These are phyloP conservation scores for Anguilla obscura DNA, from an alignment of 2,797 vertebrate species.

Conservation along the genomic window DNA sequence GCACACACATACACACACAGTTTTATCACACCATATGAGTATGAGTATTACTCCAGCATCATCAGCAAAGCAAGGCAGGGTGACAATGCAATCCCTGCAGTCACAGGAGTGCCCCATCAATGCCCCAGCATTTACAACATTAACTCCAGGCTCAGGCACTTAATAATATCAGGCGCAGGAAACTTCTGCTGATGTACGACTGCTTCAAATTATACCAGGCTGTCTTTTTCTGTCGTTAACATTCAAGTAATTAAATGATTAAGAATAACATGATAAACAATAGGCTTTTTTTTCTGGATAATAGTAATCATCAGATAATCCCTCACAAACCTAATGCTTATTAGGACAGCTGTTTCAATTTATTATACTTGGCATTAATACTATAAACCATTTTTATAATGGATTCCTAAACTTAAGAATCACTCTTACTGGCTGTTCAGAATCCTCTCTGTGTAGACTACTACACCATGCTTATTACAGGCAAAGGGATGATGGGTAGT, in stretches of 20 bases:
- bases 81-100: not conserved
- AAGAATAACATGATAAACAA: not conserved
- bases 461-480: not conserved
- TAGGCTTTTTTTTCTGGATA: not conserved
- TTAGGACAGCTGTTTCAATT: slow-evolving; percentile 1
- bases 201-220: not conserved
- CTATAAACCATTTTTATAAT: not conserved
- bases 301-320: slow-evolving; percentile 11
- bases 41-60: slow-evolving; percentile 7
- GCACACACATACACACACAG: not conserved
- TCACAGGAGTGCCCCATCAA: not conserved
- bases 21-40: not conserved
- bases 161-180: not conserved
- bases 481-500: slow-evolving; percentile 12
- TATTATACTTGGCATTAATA: slow-evolving; percentile 4
- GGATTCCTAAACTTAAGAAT: slow-evolving; percentile 4
- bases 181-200: not conserved
- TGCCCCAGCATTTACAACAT: not conserved
- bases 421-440: not conserved
- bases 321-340: slow-evolving; percentile 9
- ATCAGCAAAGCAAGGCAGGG: not conserved
- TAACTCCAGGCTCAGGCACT: not conserved
- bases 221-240: not conserved
- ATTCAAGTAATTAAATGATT: not conserved
- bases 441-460: not conserved